Base-by-base conservation (phyloP, 2,113 vertebrate species). In the Silurus meridionalis region DNA sequence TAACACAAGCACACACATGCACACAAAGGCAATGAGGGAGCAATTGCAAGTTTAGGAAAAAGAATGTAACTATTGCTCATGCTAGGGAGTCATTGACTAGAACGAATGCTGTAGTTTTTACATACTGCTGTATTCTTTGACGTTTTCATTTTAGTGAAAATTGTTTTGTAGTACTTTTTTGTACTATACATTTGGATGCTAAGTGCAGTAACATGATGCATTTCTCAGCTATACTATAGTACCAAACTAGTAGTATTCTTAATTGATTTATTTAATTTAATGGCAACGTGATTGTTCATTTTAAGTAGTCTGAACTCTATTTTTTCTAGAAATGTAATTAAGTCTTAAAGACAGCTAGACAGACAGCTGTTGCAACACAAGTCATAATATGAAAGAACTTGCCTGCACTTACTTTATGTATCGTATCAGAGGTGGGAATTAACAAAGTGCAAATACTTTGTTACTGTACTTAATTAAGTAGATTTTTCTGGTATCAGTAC, bases 1-100 rank as follows among this genome's bases (percentile, higher is more conserved):
- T 83, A 79, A 81, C 81, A 10, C 64, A 61, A 63, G 87, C 46
- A 79, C 71, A 21, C 74, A 55, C 46, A 80, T 61, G 14, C 74
- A 55, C 74, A 83, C 63, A 89, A 37, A 80, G 75, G 86, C 87
- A 89, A 89, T 46, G 58, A 75, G n/a, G 25, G 57, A 55, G 79
- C 72, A 85, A 87, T 89, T 85, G 85, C 78, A 78, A 80, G 83
- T 83, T 83, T 85, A 58, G 67, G 60, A 87, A 17, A 75, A 82
- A 69, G 88, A 83, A 53, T 5, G n/a, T 2, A 66, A 50, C n/a
- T 48, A 80, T 15, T 83, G 77, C 75, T 82, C 53, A 80, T 57
- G 52, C 50, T 19, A 85, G 52, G 25, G 64, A 21, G 53, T 78
- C 53, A 71, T 74, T 77, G 53, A 61, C 57, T 55, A 80, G 78